These are phyloP conservation scores for Isoperla grammatica DNA, from an alignment of 2,888 invertebrate genomes.

Conservation along the genomic window DNA sequence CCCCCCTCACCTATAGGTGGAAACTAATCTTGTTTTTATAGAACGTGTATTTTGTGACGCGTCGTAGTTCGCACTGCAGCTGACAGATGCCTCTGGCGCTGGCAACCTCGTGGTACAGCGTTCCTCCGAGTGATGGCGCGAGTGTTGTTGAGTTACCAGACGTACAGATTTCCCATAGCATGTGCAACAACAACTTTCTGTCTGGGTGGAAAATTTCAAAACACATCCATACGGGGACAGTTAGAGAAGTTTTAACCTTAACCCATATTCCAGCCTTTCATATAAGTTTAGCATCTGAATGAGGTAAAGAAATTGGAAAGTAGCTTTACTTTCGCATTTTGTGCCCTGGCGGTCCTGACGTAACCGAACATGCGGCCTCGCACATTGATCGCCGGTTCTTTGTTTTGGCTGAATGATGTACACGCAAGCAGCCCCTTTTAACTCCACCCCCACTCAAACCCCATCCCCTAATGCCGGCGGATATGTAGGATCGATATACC, in stretches of 20 bases:
- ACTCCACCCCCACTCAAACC: background rate
- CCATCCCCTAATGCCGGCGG: constrained; percentile 3
- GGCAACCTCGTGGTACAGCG: background rate
- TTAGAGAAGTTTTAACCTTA: constrained; percentile 10
- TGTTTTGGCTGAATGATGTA: constrained; percentile 5
- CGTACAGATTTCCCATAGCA: background rate
- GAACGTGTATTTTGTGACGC: background rate
- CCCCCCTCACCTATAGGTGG: no score
- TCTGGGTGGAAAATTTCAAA: background rate
- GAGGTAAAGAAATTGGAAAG: constrained; percentile 3
- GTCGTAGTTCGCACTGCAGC: background rate
- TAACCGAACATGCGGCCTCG: background rate
- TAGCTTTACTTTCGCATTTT: background rate
- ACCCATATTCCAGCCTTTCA: constrained; percentile 9
- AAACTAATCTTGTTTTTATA: background rate
- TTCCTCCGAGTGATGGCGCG: background rate
- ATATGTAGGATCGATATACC: background rate
- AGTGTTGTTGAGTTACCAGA: background rate
- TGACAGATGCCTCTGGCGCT: background rate
- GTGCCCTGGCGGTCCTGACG: no score
- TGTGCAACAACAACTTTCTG: background rate
- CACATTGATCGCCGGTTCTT: background rate
- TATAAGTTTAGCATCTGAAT: constrained; percentile 12
- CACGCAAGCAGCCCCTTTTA: constrained; percentile 2
- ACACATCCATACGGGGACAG: background rate